Evolutionary conservation across 2,888 invertebrate species (phyloP), one percentile per base, ranked within the genome.

Genomic region (Octonoba sinensis): DNA sequence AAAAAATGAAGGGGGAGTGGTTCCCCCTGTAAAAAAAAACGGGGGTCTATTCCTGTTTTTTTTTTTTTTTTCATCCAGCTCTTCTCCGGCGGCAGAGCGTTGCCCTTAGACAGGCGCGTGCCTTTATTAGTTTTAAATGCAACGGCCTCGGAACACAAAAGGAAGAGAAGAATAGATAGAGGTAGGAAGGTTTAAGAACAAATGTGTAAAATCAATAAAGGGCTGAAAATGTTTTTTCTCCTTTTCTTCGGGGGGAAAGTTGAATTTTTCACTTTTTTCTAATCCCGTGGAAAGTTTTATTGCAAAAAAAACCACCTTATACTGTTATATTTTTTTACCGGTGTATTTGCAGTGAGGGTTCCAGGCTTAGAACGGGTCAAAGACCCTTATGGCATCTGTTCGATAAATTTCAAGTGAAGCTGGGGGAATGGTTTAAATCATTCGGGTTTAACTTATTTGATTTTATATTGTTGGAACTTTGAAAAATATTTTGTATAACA

Each of bases 101-200:
- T 81, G 79, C 60, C 73, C 57, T 20, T 36, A 18, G 44, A 18
- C 51, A 44, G 20, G 36, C 69, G 69, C 73, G 69, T 81, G 78
- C 73, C 67, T 81, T 81, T 73, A 79, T 79, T 73, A 73, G 79
- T 81, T 74, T 81, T 73, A 81, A 81, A 73, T 73, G 69, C 66
- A 81, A 73, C 77, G 70, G 65, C 73, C 59, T 64, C 54, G 65
- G 49, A 49, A 46, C 46, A 59, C 47, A 70, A 70, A 59, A 56
- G 22, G 64, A 70, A 27, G 47, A 62, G 56, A 54, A 60, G 51
- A 66, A 66, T 56, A 20, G 54, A 36, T 69, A 72, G 59, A 66
- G 78, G 72, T 66, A 51, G 36, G 65, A 81, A 67, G 18, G 69
- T 54, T 67, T 44, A 77, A 65, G 71, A 66, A 72, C 60, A 73